Base-by-base conservation (phyloP, 2,888 invertebrate genomes). In the Mythimna ferrago region DNA sequence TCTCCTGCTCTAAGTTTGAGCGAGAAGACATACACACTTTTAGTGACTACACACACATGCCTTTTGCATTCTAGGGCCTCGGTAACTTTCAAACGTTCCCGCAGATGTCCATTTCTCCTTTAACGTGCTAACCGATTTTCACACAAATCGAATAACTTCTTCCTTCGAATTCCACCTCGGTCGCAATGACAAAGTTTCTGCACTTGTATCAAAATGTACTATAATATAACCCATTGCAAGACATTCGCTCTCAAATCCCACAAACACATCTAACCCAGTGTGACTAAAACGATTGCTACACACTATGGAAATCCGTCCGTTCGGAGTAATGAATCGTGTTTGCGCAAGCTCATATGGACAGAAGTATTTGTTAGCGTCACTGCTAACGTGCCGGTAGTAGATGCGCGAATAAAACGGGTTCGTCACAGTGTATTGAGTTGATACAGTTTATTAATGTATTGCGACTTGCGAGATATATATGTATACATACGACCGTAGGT, bases 251-350 rank as follows among this genome's bases (percentile, higher is more conserved):
- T 51, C 16, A 35, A 51, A 68, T 32, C 44, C 11, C 16, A 62
- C 58, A 68, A 41, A 51, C 48, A 66, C 41, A 61, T 35, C 16
- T 53, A 69, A 65, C 56, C 35, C 38, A 76, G 56, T 79, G 66
- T 73, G 61, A 61, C 81, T 78, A 80, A 83, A 80, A 56, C 54
- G 62, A 75, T 83, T 82, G 66, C 73, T 32, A 76, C 41, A 71
- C n/a, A 44, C 57, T 73, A 80, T 77, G 85, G 60, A 82, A 83
- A 83, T 83, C 68, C 71, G 74, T 70, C 75, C 56, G 38, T 4
- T 38, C 16, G 71, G 1, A 5, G 41, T 76, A 82, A 82, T 80
- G 75, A 75, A 77, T 71, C 21, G 41, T 60, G 66, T 74, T 84
- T 83, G 71, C 81, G 83, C 73, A 85, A 83, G 58, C 58, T 14